These are phyloP conservation scores for Scaptomyza polygonia DNA, from an alignment of 2,888 invertebrate species.

Conservation along the genomic window DNA sequence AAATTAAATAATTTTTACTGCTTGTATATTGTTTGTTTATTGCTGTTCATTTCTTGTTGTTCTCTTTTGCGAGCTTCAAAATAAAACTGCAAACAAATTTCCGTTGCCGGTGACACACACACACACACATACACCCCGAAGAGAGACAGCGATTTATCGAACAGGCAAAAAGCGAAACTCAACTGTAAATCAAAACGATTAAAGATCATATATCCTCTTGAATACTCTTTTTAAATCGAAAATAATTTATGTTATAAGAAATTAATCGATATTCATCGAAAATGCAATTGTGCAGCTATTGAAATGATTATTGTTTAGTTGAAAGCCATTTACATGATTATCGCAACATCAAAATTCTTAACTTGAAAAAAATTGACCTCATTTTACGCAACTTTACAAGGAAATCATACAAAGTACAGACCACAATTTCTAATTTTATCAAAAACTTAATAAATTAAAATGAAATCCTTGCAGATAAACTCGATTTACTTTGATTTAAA, in stretches of 20 bases:
- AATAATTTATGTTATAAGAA: neutral
- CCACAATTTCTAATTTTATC: too few relatives aligned
- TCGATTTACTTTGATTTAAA: too few relatives aligned
- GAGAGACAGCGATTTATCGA: slow-evolving; percentile 27
- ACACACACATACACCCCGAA: neutral
- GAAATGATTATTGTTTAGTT: too few relatives aligned
- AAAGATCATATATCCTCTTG: neutral
- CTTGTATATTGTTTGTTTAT: slow-evolving; percentile 47
- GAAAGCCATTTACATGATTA: too few relatives aligned
- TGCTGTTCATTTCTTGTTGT: slow-evolving; percentile 24
- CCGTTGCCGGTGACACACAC: slow-evolving; percentile 47
- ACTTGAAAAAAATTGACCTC: too few relatives aligned
- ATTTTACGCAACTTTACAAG: too few relatives aligned
- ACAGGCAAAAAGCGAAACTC: slow-evolving; percentile 39
- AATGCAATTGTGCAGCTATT: too few relatives aligned
- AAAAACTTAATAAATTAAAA: too few relatives aligned
- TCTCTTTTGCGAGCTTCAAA: slow-evolving; percentile 44
- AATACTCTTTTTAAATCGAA: slow-evolving; percentile 19
- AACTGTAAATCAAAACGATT: slow-evolving; percentile 23
- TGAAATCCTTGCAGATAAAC: too few relatives aligned
- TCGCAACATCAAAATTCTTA: too few relatives aligned
- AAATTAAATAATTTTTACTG: slow-evolving; percentile 52
- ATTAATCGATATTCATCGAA: neutral
- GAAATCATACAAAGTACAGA: too few relatives aligned
- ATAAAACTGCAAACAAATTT: slow-evolving; percentile 67